phyloP scores from a whole-genome alignment of 2,113 vertebrate species.

The Hiodon tergisus region DNA sequence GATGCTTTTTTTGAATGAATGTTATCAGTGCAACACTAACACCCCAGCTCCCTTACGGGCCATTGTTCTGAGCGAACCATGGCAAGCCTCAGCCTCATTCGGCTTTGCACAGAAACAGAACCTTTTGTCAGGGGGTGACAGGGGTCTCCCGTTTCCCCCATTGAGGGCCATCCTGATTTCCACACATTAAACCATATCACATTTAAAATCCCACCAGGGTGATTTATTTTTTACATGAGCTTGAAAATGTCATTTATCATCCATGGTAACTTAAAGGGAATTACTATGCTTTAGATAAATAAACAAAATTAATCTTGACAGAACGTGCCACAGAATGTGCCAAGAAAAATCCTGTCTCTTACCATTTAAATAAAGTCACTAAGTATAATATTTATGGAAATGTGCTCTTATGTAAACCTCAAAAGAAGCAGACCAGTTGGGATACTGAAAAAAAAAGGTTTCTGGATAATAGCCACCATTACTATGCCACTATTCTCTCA shows the following conservation, averaged over 20 bases:
- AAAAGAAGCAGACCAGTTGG: too few relatives aligned
- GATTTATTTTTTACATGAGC: background rate
- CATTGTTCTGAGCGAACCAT: background rate
- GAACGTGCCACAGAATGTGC: too few relatives aligned
- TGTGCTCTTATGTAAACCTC: too few relatives aligned
- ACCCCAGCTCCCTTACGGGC: background rate
- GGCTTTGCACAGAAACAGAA: conserved; percentile 16
- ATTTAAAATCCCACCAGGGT: background rate
- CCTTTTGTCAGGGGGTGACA: conserved; percentile 4
- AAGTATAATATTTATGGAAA: too few relatives aligned
- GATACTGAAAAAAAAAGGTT: too few relatives aligned
- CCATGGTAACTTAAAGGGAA: background rate
- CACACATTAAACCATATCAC: background rate
- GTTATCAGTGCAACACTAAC: conserved; percentile 7
- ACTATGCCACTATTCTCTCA: too few relatives aligned
- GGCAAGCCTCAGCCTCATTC: background rate
- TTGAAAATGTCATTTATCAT: background rate
- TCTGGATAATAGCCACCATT: too few relatives aligned
- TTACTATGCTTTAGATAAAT: background rate
- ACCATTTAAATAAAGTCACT: too few relatives aligned
- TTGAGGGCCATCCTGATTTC: background rate
- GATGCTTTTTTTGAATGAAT: background rate
- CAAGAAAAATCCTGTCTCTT: too few relatives aligned
- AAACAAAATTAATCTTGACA: too few relatives aligned
- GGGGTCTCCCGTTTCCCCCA: background rate